Evolutionary conservation across 2,888 invertebrate genomes (phyloP), one percentile per base, ranked within the genome.

Genomic region (Galeopsomyia nigrocyanea): DNA sequence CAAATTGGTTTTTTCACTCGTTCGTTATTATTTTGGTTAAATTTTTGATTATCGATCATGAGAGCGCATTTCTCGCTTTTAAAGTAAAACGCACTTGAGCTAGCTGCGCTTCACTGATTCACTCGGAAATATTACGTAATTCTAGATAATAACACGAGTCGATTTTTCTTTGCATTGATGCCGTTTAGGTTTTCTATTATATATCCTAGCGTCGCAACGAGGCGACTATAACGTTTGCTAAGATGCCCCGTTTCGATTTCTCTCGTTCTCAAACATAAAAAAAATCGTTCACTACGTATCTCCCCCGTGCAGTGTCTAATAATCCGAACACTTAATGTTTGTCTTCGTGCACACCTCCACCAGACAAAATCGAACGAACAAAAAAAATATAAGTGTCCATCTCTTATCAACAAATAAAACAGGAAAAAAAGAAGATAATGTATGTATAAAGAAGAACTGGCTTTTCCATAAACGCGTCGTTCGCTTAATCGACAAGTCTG

Each of bases 31-130:
- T 77, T 57, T 72, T 72, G 77, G 75, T 71, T 74, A 68, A 70
- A 72, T 68, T 75, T 77, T 75, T 74, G 70, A 74, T 74, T 75
- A 74, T 70, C 68, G 71, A 71, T 74, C 9, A 64, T 39, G 57
- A 62, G 47, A 53, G 66, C 56, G 70, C 56, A 19, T 39, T 26
- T 53, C 51, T 66, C 66, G 61, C 61, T 9, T 21, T 55, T 46
- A 67, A 71, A 67, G 55, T 46, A 47, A 51, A 49, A 70, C 55
- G 61, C 60, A 22, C 53, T 51, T 26, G 5, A 46, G 21, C 53
- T 19, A 65, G 49, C 61, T 65, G 51, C 13, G 58, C 51, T 50
- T 57, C 49, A 50, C 49, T 39, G 39, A 6, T 60, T 51, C 49
- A 10, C 39, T 50, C 26, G 31, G 50, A 47, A 53, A 53, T 65